Evolutionary conservation across 2,113 vertebrate species (phyloP).

Genomic region (Toxotes jaculatrix): DNA sequence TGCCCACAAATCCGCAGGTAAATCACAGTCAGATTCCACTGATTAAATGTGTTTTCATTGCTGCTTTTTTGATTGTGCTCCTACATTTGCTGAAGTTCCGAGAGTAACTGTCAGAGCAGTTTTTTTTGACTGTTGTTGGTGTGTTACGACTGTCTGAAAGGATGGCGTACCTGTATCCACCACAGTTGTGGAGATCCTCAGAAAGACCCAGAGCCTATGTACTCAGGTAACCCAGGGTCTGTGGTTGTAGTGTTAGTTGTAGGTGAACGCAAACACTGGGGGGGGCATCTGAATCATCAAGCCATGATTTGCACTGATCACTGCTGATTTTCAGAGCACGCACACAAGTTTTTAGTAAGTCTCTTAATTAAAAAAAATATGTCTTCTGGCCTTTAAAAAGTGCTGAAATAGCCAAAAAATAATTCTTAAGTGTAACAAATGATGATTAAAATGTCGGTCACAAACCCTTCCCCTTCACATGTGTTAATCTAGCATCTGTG

Average conservation of each 20-base stretch:
- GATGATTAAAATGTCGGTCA: not conserved
- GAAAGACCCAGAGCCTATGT: constrained; percentile 77
- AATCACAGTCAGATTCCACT: not conserved
- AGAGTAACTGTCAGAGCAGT: not conserved
- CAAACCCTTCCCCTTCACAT: constrained; percentile 24
- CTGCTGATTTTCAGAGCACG: constrained; percentile 6
- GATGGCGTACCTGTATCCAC: constrained; percentile 90
- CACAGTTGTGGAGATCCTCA: constrained; percentile 84
- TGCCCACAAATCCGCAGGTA: constrained; percentile 92
- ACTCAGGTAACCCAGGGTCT: constrained; percentile 87
- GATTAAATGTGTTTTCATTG: not conserved
- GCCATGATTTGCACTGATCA: not conserved
- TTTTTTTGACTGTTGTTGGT: constrained; percentile 62
- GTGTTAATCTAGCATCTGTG: constrained; percentile 68
- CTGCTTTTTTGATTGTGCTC: not conserved
- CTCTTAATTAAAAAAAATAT: not conserved
- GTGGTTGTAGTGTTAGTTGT: constrained; percentile 29
- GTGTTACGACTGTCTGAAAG: constrained; percentile 87
- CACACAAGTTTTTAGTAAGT: not conserved
- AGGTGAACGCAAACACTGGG: constrained; percentile 61
- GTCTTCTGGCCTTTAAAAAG: not conserved
- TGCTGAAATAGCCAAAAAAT: not conserved
- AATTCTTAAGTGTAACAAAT: not conserved
- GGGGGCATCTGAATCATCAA: not conserved
- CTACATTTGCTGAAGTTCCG: not conserved